Conservation (phyloP, 2,113 vertebrate genomes). For the Microtus oregoni region DNA sequence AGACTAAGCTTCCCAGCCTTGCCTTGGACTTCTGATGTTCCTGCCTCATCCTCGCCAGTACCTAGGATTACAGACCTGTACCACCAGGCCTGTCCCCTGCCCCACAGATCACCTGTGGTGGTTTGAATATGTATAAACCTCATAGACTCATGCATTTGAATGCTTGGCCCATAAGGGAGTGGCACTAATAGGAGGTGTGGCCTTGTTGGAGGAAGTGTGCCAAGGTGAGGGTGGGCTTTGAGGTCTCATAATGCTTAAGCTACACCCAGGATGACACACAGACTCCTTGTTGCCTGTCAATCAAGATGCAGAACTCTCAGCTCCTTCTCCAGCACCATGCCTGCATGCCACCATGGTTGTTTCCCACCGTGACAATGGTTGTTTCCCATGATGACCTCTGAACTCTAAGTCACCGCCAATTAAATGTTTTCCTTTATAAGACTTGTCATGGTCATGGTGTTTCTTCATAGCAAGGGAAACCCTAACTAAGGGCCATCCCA, state of each 20-base stretch:
- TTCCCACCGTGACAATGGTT: not conserved
- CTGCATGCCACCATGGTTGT: not conserved
- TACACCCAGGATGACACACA: not conserved
- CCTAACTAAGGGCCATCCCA: not conserved
- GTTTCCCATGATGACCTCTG: not conserved
- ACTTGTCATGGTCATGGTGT: not conserved
- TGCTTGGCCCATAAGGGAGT: not conserved
- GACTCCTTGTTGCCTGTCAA: not conserved
- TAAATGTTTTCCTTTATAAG: not conserved
- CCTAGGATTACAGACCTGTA: not conserved
- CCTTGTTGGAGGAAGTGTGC: not conserved
- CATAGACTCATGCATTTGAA: not conserved
- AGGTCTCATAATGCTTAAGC: not conserved
- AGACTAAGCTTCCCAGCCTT: too few species aligned
- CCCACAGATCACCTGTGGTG: too few species aligned
- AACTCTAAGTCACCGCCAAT: not conserved
- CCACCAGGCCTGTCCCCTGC: not conserved
- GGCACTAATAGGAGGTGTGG: not conserved
- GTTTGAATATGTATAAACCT: too few species aligned
- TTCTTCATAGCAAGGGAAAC: not conserved
- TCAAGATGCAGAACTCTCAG: not conserved
- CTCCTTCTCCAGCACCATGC: not conserved
- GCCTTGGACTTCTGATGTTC: not conserved
- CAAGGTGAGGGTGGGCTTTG: not conserved
- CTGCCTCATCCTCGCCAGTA: not conserved